Conservation (phyloP, 1,140 invertebrate genomes). For the Lepidurus packardi region DNA sequence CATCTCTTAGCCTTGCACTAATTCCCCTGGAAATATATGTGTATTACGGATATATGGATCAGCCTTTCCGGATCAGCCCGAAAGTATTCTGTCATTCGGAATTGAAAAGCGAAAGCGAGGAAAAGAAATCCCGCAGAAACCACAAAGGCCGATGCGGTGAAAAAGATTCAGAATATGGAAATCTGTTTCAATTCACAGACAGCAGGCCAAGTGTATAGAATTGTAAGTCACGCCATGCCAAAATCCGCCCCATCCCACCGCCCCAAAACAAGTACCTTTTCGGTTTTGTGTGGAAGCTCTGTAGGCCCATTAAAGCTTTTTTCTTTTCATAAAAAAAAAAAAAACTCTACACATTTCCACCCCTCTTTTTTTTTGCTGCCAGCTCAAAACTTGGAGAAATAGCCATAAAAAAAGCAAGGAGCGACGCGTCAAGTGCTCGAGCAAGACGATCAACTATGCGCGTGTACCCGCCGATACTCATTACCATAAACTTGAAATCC, state of each 20-base stretch:
- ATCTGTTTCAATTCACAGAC: slow-evolving; percentile 4
- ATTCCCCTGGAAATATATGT: too few species aligned
- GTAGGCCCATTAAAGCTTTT: not conserved
- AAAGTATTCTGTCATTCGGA: too few species aligned
- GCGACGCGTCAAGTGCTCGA: not conserved
- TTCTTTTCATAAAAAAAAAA: not conserved
- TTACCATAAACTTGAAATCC: slow-evolving; percentile 22
- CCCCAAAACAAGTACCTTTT: too few species aligned
- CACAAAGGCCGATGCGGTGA: not conserved
- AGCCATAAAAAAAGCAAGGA: not conserved
- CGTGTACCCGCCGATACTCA: not conserved
- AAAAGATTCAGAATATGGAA: not conserved
- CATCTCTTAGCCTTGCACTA: too few species aligned
- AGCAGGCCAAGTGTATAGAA: slow-evolving; percentile 18
- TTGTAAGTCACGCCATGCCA: not conserved
- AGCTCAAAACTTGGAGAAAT: not conserved
- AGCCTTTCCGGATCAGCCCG: too few species aligned
- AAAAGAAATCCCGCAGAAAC: not conserved
- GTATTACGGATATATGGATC: too few species aligned
- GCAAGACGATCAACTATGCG: not conserved
- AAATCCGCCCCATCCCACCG: not conserved
- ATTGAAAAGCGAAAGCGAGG: too few species aligned
- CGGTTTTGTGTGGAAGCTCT: too few species aligned
- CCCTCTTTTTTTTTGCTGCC: not conserved
- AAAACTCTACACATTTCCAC: not conserved